phyloP scores from a whole-genome alignment of 1,140 invertebrate genomes.

The Meloidogyne floridensis region DNA sequence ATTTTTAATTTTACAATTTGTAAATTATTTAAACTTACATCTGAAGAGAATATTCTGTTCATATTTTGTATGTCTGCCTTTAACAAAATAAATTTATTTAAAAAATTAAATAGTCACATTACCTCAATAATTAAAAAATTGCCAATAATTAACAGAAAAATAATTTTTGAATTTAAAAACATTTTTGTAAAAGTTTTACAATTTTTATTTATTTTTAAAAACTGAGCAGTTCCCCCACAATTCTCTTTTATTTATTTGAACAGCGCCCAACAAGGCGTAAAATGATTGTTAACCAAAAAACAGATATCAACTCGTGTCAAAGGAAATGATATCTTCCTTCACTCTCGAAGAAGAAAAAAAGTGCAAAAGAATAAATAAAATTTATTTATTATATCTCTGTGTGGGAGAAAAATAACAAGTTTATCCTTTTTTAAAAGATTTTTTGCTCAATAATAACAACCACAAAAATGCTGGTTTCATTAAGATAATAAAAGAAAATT shows the following conservation, averaged over 20 bases:
- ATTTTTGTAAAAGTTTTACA: neutral
- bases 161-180: neutral
- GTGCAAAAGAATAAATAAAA: conserved; percentile 9
- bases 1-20: neutral
- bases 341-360: neutral
- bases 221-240: neutral
- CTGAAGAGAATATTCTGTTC: neutral
- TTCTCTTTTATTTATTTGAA: conserved; percentile 5
- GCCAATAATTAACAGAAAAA: neutral
- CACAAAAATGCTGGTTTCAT: neutral
- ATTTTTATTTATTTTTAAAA: neutral
- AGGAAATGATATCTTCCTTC: neutral
- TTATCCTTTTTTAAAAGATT: neutral
- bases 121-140: neutral
- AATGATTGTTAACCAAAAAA: neutral
- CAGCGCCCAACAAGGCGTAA: neutral
- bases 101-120: neutral
- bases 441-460: conserved; percentile 5
- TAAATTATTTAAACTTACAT: neutral
- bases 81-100: neutral
- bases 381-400: conserved; percentile 2
- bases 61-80: neutral
- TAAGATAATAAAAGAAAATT: neutral
- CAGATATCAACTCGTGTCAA: neutral
- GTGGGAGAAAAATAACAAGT: neutral